These are phyloP conservation scores for Notamacropus eugenii DNA, from an alignment of 2,797 vertebrate species.

Conservation along the genomic window DNA sequence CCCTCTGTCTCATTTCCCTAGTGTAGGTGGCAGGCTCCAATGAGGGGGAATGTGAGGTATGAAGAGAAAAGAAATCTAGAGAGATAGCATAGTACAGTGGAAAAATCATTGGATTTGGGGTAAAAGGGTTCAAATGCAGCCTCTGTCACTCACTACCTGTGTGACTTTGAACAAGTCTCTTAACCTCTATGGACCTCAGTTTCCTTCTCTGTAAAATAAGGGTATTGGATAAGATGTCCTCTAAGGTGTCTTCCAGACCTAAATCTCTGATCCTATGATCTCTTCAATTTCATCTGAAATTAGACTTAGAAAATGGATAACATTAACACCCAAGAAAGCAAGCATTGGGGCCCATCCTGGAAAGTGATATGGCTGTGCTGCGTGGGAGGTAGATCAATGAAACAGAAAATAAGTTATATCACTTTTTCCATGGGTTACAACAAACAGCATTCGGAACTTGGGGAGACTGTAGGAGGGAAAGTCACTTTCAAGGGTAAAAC, in stretches of 20 bases:
- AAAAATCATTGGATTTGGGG: not conserved
- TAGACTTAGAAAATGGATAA: not conserved
- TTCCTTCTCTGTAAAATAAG: not conserved
- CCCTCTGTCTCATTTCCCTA: constrained; percentile 6
- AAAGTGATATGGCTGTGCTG: constrained; percentile 60
- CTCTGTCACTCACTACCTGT: not conserved
- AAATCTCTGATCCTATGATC: not conserved
- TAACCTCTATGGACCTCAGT: not conserved
- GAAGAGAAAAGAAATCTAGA: constrained; percentile 38
- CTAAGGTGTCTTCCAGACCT: not conserved
- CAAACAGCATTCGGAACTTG: constrained; percentile 77
- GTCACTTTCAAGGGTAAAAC: constrained; percentile 69
- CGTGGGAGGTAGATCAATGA: constrained; percentile 73
- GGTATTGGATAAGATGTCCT: not conserved
- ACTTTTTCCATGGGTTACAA: constrained; percentile 74
- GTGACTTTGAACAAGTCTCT: not conserved
- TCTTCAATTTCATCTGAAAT: not conserved
- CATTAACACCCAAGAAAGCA: not conserved
- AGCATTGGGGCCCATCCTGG: constrained; percentile 18
- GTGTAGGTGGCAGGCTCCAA: not conserved
- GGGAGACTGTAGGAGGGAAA: constrained; percentile 80
- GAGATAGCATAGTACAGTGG: not conserved
- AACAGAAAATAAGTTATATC: constrained; percentile 70
- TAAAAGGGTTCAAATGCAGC: not conserved
- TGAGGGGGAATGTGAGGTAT: not conserved